A percentile compares a stretch with the other conserved stretches of the same genome.
Evolutionary conservation across 2,797 vertebrate genomes (phyloP).

Genomic region (Xerus rutilus): DNA sequence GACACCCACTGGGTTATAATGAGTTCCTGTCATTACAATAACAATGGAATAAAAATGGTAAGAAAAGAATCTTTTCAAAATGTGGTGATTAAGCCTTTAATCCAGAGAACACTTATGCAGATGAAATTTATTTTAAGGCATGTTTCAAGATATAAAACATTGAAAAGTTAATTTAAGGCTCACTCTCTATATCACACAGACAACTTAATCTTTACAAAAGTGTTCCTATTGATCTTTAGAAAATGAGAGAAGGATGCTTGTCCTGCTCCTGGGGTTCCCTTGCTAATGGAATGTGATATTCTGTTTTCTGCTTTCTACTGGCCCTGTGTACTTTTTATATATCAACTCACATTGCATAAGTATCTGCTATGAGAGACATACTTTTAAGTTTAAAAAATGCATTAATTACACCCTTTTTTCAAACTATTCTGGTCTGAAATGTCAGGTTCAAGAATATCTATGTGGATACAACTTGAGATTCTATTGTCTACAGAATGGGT

Average conservation of each 20-base stretch:
- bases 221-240: not conserved
- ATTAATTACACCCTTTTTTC: not conserved
- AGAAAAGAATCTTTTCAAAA: slow-evolving; percentile 54
- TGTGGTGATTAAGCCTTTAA: slow-evolving; percentile 55
- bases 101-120: slow-evolving; percentile 39
- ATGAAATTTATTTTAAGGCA: slow-evolving; percentile 69
- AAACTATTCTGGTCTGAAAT: not conserved
- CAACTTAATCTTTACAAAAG: slow-evolving; percentile 50
- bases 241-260: not conserved
- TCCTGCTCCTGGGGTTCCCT: not conserved
- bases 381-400: not conserved
- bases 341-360: not conserved
- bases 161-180: slow-evolving; percentile 62
- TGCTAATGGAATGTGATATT: not conserved
- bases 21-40: slow-evolving; percentile 67
- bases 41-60: slow-evolving; percentile 58
- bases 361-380: not conserved
- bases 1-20: slow-evolving; percentile 50
- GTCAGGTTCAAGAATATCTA: not conserved
- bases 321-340: not conserved
- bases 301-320: not conserved
- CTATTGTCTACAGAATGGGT: not conserved
- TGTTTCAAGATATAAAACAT: slow-evolving; percentile 34
- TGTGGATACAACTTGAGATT: not conserved
- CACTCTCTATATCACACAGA: not conserved